Conservation (phyloP, 2,888 invertebrate genomes). For the Drosophila hawaiiensis region DNA sequence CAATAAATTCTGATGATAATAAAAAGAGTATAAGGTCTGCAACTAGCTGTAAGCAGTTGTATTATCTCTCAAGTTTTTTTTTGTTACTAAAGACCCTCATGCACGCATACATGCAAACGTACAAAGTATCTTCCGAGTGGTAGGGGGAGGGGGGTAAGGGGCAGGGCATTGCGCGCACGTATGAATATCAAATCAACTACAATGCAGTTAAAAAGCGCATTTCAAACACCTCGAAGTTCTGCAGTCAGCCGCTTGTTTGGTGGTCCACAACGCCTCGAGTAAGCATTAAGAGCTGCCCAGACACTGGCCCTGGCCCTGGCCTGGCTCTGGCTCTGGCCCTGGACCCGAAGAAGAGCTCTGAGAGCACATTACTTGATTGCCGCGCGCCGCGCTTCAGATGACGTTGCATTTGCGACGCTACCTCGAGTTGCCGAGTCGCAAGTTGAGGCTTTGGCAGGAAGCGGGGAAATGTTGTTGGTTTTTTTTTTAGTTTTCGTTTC, state of each 20-base stretch:
- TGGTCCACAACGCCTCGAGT: conserved; percentile 72
- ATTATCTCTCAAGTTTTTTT: conserved; percentile 30
- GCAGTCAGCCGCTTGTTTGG: conserved; percentile 67
- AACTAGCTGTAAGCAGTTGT: background rate
- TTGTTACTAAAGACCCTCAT: conserved; percentile 29
- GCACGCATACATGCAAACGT: conserved; percentile 16
- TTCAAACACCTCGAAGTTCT: conserved; percentile 68
- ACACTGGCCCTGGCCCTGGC: conserved; percentile 21
- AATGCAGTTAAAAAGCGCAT: conserved; percentile 79
- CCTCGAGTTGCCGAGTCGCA: conserved; percentile 32
- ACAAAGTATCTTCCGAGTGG: background rate
- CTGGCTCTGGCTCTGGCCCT: conserved; percentile 8
- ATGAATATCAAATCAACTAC: conserved; percentile 77
- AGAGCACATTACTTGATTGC: conserved; percentile 72
- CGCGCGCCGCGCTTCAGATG: conserved; percentile 70
- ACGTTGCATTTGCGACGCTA: conserved; percentile 74
- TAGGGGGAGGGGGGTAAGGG: background rate
- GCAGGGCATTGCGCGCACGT: conserved; percentile 45
- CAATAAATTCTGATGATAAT: background rate
- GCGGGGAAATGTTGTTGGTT: conserved; percentile 63
- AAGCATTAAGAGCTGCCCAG: conserved; percentile 65
- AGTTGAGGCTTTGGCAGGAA: conserved; percentile 58
- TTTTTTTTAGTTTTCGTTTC: conserved; percentile 22
- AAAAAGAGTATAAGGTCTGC: conserved; percentile 23
- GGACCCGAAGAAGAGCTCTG: conserved; percentile 30